Base-by-base conservation (phyloP, 2,797 vertebrate species). In the Epinephelus awoara region DNA sequence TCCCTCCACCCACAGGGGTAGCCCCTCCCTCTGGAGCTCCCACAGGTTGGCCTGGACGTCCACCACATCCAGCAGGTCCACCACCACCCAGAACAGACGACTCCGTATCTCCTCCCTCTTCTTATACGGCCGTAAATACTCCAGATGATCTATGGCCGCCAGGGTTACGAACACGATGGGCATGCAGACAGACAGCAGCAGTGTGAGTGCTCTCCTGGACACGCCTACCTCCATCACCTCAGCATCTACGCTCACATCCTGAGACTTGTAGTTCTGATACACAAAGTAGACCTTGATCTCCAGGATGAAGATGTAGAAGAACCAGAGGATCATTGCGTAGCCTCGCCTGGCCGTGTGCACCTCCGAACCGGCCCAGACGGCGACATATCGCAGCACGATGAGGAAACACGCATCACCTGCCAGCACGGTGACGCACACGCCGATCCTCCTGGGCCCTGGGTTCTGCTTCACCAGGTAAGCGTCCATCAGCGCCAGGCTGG, bases 241-340 rank as follows among this genome's bases (percentile, higher is more conserved):
- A 2, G 18, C 14, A 2, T 72, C 61, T 11, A 3, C 50, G 1
- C 11, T 17, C 27, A 19, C 15, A 1, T 92, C 14, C 95, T 89
- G 77, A 9, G 95, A 93, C 84, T 96, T 95, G 54, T 96, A 96
- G 90, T 96, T 96, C 93, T 96, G 96, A 83, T 95, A 95, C 10
- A 95, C 85, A 21, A 96, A 96, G 87, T 95, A 96, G 67, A 95
- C 93, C 62, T 93, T 94, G 83, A 95, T 95, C 82, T 96, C 95
- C 88, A 96, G 82, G 66, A 94, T 92, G 1, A 95, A 95, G 76
- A 95, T 89, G 1, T 95, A 96, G 2, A 95, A 90, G 84, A 95
- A 95, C 94, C 95, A 94, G 57, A 94, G 93, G 80, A 95, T 94
- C 95, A 95, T 96, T 81, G 95, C 93, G 0, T 96, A 96, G 79